A percentile compares a stretch with the other conserved stretches of the same genome.
Conservation (phyloP, 2,797 vertebrate species). For the Gymnothorax reevesii region DNA sequence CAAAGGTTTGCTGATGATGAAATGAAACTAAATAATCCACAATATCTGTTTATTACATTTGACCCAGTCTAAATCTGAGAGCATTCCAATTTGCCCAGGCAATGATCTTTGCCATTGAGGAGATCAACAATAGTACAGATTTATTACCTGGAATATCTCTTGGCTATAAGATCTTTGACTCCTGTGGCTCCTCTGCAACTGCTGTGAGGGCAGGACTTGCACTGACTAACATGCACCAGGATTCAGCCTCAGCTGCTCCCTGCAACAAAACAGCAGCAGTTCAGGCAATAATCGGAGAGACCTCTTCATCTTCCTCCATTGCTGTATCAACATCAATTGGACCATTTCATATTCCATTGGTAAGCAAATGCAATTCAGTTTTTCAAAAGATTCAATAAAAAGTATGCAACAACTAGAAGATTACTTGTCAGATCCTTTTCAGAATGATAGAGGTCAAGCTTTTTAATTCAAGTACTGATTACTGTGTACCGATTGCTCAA, state of each 20-base stretch:
- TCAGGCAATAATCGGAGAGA: slow-evolving; percentile 68
- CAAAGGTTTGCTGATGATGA: too few species aligned
- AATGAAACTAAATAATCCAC: not conserved
- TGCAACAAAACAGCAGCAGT: slow-evolving; percentile 61
- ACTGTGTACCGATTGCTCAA: slow-evolving; percentile 1
- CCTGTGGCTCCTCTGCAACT: slow-evolving; percentile 61
- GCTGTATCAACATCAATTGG: slow-evolving; percentile 66
- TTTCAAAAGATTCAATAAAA: not conserved
- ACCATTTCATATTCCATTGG: slow-evolving; percentile 66
- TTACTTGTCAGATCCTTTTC: not conserved
- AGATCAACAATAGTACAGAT: slow-evolving; percentile 69
- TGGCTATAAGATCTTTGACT: slow-evolving; percentile 67
- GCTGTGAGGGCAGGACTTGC: slow-evolving; percentile 60
- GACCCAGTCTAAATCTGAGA: slow-evolving; percentile 66
- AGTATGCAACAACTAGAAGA: not conserved
- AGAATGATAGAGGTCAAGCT: not conserved
- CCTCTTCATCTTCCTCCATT: slow-evolving; percentile 66
- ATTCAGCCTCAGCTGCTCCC: slow-evolving; percentile 2
- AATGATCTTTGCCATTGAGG: slow-evolving; percentile 69
- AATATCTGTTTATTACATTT: slow-evolving; percentile 3
- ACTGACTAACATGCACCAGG: slow-evolving; percentile 58
- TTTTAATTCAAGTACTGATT: not conserved
- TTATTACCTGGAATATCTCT: slow-evolving; percentile 63
- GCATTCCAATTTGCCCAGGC: slow-evolving; percentile 67
- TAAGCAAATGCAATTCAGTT: slow-evolving; percentile 38